Base-by-base conservation (phyloP, 2,797 vertebrate genomes). In the Choloepus didactylus region DNA sequence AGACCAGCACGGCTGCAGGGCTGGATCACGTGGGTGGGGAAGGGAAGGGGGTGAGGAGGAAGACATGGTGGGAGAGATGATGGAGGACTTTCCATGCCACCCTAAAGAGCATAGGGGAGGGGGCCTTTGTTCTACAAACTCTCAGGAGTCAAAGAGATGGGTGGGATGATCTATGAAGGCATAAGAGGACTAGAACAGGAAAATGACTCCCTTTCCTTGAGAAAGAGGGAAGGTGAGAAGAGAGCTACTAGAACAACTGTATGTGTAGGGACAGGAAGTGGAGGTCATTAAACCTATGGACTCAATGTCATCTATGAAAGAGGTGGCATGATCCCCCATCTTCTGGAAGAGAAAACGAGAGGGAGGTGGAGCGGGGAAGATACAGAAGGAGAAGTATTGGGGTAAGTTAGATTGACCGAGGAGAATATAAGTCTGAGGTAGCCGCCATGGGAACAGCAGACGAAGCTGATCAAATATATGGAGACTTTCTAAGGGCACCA, bases 321-420 rank as follows among this genome's bases (percentile, higher is more conserved):
- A 72, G 41, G 6, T 18, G 10, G 16, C 35, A 35, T 27, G 7
- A 56, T 51, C 16, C 21, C 12, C 31, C 5, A 9, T 29, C 62
- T 4, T 4, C 15, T 56, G 16, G 54, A 51, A 91, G 21, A 73
- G 1, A 91, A 44, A 81, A 35, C 2, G 35, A 16, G 27, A 46
- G 25, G 18, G 9, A 46, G 60, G 0, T 9, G 44, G 29, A 29
- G 14, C 35, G 11, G 1, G 3, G 3, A 35, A 59, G 29, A 29
- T 9, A 44, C 5, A 2, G 3, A 7, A 44, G 8, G 3, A 7
- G 12, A n/a, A 56, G 19, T 5, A 18, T 14, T 23, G 18, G 23
- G 21, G 12, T 27, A 16, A 64, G 35, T 5, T 18, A 60, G 18
- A n/a, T 16, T 21, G 14, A 31, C 1, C 18, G 10, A 41, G 49